Base-by-base conservation (phyloP, 1,140 invertebrate genomes). In the Zophobas morio region DNA sequence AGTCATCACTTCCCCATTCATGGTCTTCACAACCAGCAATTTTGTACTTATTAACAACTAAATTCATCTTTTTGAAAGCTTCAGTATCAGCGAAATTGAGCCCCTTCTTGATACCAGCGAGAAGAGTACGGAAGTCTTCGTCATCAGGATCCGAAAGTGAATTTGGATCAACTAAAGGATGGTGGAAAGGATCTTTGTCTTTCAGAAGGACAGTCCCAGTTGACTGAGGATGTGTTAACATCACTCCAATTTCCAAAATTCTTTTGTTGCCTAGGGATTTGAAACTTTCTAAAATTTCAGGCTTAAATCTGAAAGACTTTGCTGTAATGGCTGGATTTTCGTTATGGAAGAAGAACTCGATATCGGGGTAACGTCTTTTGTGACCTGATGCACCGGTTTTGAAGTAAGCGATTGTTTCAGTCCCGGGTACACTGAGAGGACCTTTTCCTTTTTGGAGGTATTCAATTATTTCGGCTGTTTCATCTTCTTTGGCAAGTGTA, bases 151-250 rank as follows among this genome's bases (percentile, higher is more conserved):
- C 87, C 0, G 86, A 87, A 6, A 93, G 87, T 84, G 91, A 92
- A 77, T 92, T 92, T 0, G 92, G 89, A 82, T 92, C 88, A 74
- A 95, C 89, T 5, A 89, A 80, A 0, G 94, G 94, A 81, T 89
- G 88, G 73, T 90, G 88, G 33, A 88, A 88, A 1, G 93, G 93
- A 86, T 94, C 88, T 40, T 80, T 86, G 71, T 87, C 86, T 73
- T 86, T 88, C 6, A 94, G 84, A 80, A 88, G 86, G 4, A 94
- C 71, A 63, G 84, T 83, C 8, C 93, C 93, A 36, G 85, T 84
- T n/a, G 91, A 92, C 84, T 93, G 90, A 0, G 96, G 95, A 83
- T 93, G 89, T 4, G 95, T 89, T 0, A 95, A 84, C 84, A 94
- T 93, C 0, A 93, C 91, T 87, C 4, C 91, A 20, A 84, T 78